Conservation (phyloP, 2,113 vertebrate species). For the Egretta garzetta region DNA sequence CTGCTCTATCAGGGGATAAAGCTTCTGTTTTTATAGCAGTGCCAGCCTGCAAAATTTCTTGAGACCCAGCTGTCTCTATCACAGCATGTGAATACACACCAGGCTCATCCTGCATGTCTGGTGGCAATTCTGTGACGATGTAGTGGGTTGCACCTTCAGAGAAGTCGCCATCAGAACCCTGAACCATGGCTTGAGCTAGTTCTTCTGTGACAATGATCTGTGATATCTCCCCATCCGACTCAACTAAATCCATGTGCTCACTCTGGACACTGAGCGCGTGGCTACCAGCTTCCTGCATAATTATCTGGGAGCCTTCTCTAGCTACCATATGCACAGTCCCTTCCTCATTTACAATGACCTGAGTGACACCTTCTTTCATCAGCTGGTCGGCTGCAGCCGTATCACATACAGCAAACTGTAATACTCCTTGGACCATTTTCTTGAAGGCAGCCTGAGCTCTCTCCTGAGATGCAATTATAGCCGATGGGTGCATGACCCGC, state of each 20-base stretch:
- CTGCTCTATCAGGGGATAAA: not conserved
- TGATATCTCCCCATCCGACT: conserved; percentile 74
- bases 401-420: conserved; percentile 89
- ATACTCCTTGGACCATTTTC: conserved; percentile 89
- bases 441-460: conserved; percentile 76
- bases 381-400: conserved; percentile 82
- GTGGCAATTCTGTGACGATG: conserved; percentile 92
- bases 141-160: conserved; percentile 87
- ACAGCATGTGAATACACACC: conserved; percentile 78
- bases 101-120: conserved; percentile 80
- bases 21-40: conserved; percentile 36
- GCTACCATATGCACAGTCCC: conserved; percentile 85
- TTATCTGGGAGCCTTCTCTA: conserved; percentile 77
- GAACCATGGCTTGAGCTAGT: conserved; percentile 80
- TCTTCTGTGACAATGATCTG: conserved; percentile 83
- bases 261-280: conserved; percentile 65
- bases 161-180: conserved; percentile 59
- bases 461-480: conserved; percentile 71
- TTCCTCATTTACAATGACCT: conserved; percentile 93
- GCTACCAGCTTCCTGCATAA: conserved; percentile 78
- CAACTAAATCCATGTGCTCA: conserved; percentile 71
- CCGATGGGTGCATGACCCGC: conserved; percentile 73
- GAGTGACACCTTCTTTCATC: conserved; percentile 91
- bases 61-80: conserved; percentile 66
- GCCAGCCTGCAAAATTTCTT: conserved; percentile 68